Conservation (phyloP, 2,888 invertebrate species). For the Latheticus oryzae region DNA sequence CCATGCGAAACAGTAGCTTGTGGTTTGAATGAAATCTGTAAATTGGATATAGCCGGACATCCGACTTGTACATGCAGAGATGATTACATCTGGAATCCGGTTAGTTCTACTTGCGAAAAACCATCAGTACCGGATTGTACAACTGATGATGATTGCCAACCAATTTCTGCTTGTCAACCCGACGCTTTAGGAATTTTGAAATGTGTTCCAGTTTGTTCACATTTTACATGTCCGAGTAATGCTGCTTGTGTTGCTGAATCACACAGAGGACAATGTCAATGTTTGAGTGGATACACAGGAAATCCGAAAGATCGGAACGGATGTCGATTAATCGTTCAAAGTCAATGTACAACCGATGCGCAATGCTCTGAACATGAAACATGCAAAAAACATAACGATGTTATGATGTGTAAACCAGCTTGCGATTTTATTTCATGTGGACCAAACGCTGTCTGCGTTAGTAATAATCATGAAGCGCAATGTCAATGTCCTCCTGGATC, state of each 20-base stretch:
- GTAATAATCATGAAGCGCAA: constrained; percentile 89
- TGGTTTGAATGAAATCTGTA: constrained; percentile 84
- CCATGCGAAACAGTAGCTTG: constrained; percentile 86
- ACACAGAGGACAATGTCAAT: constrained; percentile 85
- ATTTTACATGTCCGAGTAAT: constrained; percentile 87
- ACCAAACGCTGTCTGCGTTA: constrained; percentile 87
- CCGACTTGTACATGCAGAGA: constrained; percentile 85
- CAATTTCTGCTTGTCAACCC: constrained; percentile 79
- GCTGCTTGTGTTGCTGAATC: constrained; percentile 81
- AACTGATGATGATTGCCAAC: constrained; percentile 76
- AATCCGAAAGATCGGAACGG: constrained; percentile 92
- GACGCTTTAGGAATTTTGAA: constrained; percentile 88
- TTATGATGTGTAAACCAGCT: constrained; percentile 79
- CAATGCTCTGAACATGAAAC: constrained; percentile 87
- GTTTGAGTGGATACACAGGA: constrained; percentile 84
- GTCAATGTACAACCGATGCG: constrained; percentile 82
- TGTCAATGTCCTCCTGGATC: constrained; percentile 91
- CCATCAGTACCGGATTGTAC: constrained; percentile 87
- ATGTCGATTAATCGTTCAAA: constrained; percentile 78
- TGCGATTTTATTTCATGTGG: constrained; percentile 85
- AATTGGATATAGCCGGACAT: constrained; percentile 73
- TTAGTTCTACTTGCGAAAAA: constrained; percentile 84
- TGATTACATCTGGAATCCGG: constrained; percentile 86
- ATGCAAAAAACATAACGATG: constrained; percentile 72
- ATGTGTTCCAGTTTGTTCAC: constrained; percentile 81